Evolutionary conservation across 2,113 vertebrate species (phyloP).

Genomic region (Thomomys bottae): DNA sequence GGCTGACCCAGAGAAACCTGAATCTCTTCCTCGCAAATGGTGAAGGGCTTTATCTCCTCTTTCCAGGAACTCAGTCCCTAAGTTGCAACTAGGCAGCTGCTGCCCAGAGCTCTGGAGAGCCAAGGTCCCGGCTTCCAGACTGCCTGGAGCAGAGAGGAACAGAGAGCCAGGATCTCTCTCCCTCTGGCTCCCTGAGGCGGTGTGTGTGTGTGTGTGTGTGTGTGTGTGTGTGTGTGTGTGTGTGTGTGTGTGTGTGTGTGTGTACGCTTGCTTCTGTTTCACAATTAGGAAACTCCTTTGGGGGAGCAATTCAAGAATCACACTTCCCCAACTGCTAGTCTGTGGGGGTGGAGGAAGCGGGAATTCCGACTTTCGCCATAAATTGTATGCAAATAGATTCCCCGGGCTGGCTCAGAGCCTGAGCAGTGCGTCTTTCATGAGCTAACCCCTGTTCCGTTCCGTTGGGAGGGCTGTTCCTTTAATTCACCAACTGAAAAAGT

Average conservation of each 20-base stretch:
- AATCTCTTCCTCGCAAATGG: slow-evolving; percentile 22
- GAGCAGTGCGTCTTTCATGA: slow-evolving; percentile 75
- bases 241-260: too few relatives aligned
- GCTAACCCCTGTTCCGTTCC: slow-evolving; percentile 75
- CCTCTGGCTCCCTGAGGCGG: slow-evolving; percentile 37
- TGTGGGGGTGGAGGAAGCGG: slow-evolving; percentile 46
- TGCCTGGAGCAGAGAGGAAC: neutral
- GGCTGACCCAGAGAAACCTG: slow-evolving; percentile 69
- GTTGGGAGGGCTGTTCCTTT: slow-evolving; percentile 87
- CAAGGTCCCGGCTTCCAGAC: neutral
- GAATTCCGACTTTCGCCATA: slow-evolving; percentile 85
- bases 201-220: too few relatives aligned
- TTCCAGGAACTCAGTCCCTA: slow-evolving; percentile 5
- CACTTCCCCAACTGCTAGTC: slow-evolving; percentile 46
- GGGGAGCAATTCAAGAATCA: slow-evolving; percentile 49
- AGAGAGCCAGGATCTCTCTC: neutral
- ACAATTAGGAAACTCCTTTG: slow-evolving; percentile 47
- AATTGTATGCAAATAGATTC: slow-evolving; percentile 85
- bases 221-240: too few relatives aligned
- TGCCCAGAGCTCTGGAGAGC: neutral
- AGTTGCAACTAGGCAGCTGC: slow-evolving; percentile 27
- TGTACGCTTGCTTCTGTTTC: slow-evolving; percentile 22
- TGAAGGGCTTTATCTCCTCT: slow-evolving; percentile 36
- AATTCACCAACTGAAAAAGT: slow-evolving; percentile 85
- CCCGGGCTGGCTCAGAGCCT: slow-evolving; percentile 60